phyloP scores from a whole-genome alignment of 2,113 vertebrate species.

The Galbula dea region DNA sequence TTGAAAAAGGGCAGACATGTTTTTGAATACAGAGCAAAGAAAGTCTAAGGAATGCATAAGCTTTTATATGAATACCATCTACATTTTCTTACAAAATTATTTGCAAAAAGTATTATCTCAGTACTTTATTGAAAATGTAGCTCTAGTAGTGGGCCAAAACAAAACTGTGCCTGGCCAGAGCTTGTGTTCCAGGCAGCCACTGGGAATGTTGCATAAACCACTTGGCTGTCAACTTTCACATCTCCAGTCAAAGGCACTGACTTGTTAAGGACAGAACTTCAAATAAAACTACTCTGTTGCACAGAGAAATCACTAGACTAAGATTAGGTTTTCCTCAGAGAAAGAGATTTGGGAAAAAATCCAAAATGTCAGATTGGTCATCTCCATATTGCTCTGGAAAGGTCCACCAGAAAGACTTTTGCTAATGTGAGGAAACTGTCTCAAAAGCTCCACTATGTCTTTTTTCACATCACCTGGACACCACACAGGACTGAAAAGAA shows the following conservation, averaged over 20 bases:
- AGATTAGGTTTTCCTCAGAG: not conserved
- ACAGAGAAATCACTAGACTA: not conserved
- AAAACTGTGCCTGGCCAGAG: not conserved
- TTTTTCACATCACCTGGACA: not conserved
- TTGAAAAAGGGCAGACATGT: not conserved
- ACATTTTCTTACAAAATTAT: not conserved
- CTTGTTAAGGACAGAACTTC: not conserved
- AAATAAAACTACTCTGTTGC: not conserved
- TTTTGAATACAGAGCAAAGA: not conserved
- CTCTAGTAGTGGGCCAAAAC: not conserved
- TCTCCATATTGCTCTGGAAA: not conserved
- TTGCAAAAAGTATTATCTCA: accelerated
- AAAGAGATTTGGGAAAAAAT: not conserved
- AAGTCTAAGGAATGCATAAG: not conserved
- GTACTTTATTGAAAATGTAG: not conserved
- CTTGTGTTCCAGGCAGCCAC: not conserved
- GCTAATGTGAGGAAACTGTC: too few relatives aligned
- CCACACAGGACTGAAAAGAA: not conserved
- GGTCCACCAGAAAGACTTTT: not conserved
- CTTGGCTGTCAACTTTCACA: not conserved
- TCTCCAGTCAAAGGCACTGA: not conserved
- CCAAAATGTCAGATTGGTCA: not conserved
- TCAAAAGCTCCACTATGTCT: not conserved
- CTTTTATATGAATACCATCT: not conserved
- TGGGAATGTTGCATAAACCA: not conserved